phyloP scores from a whole-genome alignment of 2,113 vertebrate genomes.

The Sminthopsis crassicaudata region DNA sequence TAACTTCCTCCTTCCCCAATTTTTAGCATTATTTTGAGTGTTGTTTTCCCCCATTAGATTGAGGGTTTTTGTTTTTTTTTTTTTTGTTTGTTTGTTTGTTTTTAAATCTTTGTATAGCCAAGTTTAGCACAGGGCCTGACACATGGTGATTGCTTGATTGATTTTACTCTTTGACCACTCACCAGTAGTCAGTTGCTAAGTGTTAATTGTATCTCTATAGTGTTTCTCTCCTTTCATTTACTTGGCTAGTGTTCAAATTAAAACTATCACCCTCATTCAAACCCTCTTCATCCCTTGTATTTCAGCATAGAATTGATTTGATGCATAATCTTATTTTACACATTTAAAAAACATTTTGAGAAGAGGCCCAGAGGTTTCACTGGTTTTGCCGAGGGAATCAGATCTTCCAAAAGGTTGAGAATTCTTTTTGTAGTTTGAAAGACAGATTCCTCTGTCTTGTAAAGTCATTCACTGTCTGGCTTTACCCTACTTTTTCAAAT shows the following conservation, averaged over 20 bases:
- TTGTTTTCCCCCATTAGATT: background rate
- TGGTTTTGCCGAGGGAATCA: background rate
- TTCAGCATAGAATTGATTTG: background rate
- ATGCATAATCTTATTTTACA: background rate
- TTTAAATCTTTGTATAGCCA: background rate
- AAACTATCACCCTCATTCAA: background rate
- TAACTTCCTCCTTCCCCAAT: background rate
- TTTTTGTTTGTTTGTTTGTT: no score
- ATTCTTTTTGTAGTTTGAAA: background rate
- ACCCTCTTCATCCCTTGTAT: background rate
- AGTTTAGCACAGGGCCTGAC: background rate
- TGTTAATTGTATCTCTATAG: background rate
- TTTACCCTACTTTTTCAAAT: background rate
- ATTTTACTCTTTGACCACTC: background rate
- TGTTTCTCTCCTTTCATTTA: background rate
- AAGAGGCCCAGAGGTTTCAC: background rate
- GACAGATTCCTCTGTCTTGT: background rate
- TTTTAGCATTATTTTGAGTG: background rate
- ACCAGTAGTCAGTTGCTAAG: background rate
- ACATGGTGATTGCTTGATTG: background rate
- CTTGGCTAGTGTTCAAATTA: background rate
- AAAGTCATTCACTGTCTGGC: background rate
- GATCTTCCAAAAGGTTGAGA: background rate
- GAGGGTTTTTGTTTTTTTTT: background rate
- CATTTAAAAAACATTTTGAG: background rate